Evolutionary conservation across 92 coral and sea anemone species (phyloP).

Genomic region (Palythoa grandiflora): DNA sequence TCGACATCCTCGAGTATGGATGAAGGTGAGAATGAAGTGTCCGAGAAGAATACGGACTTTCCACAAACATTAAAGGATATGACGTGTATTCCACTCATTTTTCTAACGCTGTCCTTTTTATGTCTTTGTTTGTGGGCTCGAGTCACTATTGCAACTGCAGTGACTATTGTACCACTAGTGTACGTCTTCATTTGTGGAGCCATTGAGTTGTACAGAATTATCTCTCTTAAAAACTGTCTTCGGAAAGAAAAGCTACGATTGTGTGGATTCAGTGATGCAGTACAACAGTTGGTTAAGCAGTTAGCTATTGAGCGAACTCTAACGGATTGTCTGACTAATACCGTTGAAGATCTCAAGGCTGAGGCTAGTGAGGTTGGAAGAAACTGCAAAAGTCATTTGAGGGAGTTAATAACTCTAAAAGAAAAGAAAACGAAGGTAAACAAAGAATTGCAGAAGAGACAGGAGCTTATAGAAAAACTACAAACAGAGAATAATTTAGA

Average conservation of each 20-base stretch:
- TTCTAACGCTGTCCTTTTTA: neutral
- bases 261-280: neutral
- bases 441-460: conserved; percentile 44
- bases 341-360: neutral
- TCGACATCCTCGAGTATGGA: neutral
- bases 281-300: conserved; percentile 3
- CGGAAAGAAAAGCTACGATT: conserved; percentile 22
- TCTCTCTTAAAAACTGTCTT: neutral
- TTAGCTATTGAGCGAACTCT: conserved; percentile 35
- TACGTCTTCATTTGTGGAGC: conserved; percentile 17
- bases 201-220: neutral
- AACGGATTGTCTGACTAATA: conserved; percentile 27
- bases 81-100: neutral
- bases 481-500: conserved; percentile 55
- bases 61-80: neutral
- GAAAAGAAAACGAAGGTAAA: conserved; percentile 51
- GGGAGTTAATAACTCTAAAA: conserved; percentile 32
- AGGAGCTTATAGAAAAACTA: conserved; percentile 60
- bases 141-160: neutral
- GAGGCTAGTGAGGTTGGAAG: conserved; percentile 6
- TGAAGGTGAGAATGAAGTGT: neutral
- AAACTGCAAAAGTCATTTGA: neutral
- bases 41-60: neutral
- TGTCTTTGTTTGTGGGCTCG: conserved; percentile 6
- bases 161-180: conserved; percentile 17